Percentiles rank a stretch among this genome's conserved stretches.
These are phyloP conservation scores for Acleris sparsana DNA, from an alignment of 2,888 invertebrate species.

Conservation along the genomic window DNA sequence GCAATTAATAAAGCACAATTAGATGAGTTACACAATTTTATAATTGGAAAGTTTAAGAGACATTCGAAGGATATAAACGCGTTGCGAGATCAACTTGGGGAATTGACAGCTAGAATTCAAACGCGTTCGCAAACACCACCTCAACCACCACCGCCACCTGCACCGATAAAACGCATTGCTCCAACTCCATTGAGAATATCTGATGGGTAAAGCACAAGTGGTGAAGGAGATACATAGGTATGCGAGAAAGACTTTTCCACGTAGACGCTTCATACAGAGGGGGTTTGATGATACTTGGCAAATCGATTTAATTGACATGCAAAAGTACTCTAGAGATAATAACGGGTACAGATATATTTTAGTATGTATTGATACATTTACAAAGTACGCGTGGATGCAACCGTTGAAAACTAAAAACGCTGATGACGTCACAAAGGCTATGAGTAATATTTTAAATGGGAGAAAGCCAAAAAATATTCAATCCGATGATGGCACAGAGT, in stretches of 20 bases:
- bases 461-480: constrained; percentile 16
- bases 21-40: neutral
- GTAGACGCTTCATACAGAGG: constrained; percentile 12
- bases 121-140: neutral
- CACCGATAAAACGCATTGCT: neutral
- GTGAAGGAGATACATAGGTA: constrained; percentile 19
- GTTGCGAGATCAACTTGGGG: neutral
- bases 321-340: constrained; percentile 15
- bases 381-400: constrained; percentile 13
- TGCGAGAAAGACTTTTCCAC: constrained; percentile 17
- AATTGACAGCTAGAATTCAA: neutral
- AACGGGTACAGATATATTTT: constrained; percentile 7
- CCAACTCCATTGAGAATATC: neutral
- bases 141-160: neutral
- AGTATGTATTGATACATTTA: constrained; percentile 20
- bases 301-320: constrained; percentile 16
- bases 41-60: neutral
- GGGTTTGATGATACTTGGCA: constrained; percentile 21
- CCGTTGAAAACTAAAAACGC: constrained; percentile 10
- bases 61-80: neutral
- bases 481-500: constrained; percentile 15
- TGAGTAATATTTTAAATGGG: constrained; percentile 3
- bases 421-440: constrained; percentile 10
- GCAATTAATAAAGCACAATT: constrained; percentile 8
- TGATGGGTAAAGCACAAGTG: constrained; percentile 20